Conservation (phyloP, 2,113 vertebrate species). For the Gymnocephalus cernua region DNA sequence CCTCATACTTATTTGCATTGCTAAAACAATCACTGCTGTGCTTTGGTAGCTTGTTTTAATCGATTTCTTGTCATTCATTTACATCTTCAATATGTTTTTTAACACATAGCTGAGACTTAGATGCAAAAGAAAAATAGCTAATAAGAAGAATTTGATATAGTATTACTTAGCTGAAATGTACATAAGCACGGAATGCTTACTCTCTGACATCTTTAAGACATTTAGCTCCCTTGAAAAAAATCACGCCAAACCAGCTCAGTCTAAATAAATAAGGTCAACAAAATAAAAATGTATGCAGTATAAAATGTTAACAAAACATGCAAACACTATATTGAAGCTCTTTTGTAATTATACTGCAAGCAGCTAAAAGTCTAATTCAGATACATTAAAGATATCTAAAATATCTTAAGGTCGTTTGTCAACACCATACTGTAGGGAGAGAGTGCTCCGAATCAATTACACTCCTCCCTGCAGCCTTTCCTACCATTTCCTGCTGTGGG, state of each 20-base stretch:
- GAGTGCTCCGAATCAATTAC: constrained; percentile 75
- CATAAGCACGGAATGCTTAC: not conserved
- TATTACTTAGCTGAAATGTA: not conserved
- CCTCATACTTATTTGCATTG: not conserved
- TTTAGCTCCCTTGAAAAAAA: not conserved
- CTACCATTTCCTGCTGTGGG: constrained; percentile 58
- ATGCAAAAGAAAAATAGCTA: not conserved
- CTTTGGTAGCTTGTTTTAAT: not conserved
- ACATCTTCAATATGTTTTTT: too few species aligned
- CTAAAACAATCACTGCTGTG: not conserved
- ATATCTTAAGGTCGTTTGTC: constrained; percentile 18
- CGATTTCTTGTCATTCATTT: too few species aligned
- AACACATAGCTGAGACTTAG: too few species aligned
- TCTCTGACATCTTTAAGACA: not conserved
- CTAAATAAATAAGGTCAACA: not conserved
- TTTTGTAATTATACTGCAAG: not conserved
- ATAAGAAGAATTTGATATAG: not conserved
- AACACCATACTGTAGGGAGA: constrained; percentile 40
- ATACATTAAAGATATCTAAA: constrained; percentile 21
- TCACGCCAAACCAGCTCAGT: not conserved
- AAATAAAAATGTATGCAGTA: not conserved
- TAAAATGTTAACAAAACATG: not conserved
- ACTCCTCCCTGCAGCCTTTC: constrained; percentile 60
- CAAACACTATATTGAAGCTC: too few species aligned
- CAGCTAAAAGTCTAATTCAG: constrained; percentile 11